Conservation (phyloP, 2,113 vertebrate species). For the chimpanzee (Pan troglodytes) region DNA sequence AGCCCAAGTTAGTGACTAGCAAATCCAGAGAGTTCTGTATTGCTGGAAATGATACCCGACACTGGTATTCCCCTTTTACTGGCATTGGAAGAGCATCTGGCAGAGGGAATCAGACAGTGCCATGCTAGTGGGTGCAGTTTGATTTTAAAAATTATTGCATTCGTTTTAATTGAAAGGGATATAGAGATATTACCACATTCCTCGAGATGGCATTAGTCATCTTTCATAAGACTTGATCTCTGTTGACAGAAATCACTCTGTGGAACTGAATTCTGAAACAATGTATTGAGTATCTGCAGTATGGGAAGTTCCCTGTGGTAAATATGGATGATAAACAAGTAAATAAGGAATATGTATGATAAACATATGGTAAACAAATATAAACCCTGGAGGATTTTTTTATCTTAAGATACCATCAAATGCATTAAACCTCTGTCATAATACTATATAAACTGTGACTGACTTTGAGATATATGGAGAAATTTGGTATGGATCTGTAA, state of each 20-base stretch:
- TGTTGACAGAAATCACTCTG: not conserved
- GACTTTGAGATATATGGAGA: not conserved
- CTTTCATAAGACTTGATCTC: not conserved
- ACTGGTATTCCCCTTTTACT: not conserved
- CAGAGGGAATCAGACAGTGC: not conserved
- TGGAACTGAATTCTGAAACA: not conserved
- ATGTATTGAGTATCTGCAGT: not conserved
- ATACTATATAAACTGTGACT: accelerated
- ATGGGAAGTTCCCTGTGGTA: not conserved
- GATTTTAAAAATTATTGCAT: not conserved
- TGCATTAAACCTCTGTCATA: not conserved
- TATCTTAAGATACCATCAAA: not conserved
- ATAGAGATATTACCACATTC: not conserved
- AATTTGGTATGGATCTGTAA: not conserved
- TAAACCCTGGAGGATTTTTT: not conserved
- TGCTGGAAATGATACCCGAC: not conserved
- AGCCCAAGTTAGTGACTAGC: not conserved
- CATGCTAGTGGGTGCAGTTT: not conserved
- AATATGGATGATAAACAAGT: not conserved
- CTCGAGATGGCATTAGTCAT: not conserved
- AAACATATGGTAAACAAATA: not conserved
- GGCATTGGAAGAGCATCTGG: not conserved
- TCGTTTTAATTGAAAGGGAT: not conserved
- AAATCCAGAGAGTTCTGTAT: not conserved
- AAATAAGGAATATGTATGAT: not conserved